Evolutionary conservation across 2,113 vertebrate genomes (phyloP).

Genomic region (Chaetodon auriga): DNA sequence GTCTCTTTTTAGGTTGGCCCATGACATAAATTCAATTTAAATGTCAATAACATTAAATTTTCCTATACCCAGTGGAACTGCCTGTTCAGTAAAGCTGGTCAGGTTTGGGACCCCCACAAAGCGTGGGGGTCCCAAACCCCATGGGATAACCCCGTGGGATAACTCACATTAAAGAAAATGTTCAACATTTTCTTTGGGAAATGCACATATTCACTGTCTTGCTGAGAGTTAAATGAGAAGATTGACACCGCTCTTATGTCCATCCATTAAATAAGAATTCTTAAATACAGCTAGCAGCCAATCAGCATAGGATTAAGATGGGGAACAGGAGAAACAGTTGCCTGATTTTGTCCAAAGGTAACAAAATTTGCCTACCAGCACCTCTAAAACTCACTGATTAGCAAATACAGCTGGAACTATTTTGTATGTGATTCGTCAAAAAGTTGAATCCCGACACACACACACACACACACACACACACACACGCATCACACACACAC

Average conservation of each 20-base stretch:
- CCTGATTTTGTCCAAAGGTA: not conserved
- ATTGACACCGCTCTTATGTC: too few species aligned
- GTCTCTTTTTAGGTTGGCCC: not conserved
- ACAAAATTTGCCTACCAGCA: not conserved
- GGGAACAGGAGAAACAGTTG: not conserved
- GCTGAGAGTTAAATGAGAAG: too few species aligned
- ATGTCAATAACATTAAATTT: not conserved
- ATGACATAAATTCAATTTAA: not conserved
- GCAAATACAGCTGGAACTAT: constrained; percentile 11
- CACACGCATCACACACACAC: too few species aligned
- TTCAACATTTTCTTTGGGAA: too few species aligned
- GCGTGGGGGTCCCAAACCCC: too few species aligned
- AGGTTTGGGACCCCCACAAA: not conserved
- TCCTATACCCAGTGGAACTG: not conserved
- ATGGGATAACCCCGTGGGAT: too few species aligned
- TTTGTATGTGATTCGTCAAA: not conserved
- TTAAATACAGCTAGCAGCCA: not conserved
- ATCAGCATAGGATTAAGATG: not conserved
- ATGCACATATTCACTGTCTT: too few species aligned
- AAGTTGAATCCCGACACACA: not conserved
- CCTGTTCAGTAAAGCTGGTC: not conserved
- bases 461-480: not conserved
- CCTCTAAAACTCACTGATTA: not conserved
- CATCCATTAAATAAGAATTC: too few species aligned
- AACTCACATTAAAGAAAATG: too few species aligned